phyloP scores from a whole-genome alignment of 2,888 invertebrate species.

The Leuctra nigra region DNA sequence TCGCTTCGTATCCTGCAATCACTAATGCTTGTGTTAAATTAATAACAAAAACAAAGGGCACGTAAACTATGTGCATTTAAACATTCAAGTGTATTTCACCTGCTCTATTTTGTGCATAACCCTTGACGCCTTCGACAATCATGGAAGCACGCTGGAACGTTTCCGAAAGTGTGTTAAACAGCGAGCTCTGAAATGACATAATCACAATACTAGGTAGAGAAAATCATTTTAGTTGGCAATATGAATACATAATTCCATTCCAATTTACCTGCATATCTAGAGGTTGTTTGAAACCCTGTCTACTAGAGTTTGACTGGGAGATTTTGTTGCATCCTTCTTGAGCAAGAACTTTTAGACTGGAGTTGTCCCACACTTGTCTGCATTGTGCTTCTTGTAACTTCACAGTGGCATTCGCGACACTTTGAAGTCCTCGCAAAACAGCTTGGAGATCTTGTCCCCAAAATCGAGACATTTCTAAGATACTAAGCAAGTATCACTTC shows the following conservation, averaged over 20 bases:
- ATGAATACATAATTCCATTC: neutral
- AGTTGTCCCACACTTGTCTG: slow-evolving; percentile 59
- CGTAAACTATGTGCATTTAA: too few relatives aligned
- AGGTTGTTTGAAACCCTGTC: neutral
- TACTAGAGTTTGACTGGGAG: neutral
- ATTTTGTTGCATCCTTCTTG: slow-evolving; percentile 32
- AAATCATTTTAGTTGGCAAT: slow-evolving; percentile 20
- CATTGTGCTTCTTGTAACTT: slow-evolving; percentile 57
- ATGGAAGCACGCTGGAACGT: slow-evolving; percentile 57
- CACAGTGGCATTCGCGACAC: slow-evolving; percentile 57
- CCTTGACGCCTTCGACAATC: slow-evolving; percentile 61
- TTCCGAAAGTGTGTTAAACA: slow-evolving; percentile 48
- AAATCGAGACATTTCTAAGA: slow-evolving; percentile 35
- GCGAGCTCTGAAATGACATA: slow-evolving; percentile 32
- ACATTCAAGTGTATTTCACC: slow-evolving; percentile 28
- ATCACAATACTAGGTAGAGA: neutral
- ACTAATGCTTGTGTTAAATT: too few relatives aligned
- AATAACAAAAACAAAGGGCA: too few relatives aligned
- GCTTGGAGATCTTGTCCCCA: slow-evolving; percentile 51
- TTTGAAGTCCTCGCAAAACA: slow-evolving; percentile 60
- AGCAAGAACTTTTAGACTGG: slow-evolving; percentile 52
- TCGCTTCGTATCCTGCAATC: too few relatives aligned
- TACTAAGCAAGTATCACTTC: too few relatives aligned
- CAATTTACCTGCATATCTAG: neutral
- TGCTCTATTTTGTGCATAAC: slow-evolving; percentile 44